Conservation (phyloP, 2,888 invertebrate species). For the Dryomyza anilis region DNA sequence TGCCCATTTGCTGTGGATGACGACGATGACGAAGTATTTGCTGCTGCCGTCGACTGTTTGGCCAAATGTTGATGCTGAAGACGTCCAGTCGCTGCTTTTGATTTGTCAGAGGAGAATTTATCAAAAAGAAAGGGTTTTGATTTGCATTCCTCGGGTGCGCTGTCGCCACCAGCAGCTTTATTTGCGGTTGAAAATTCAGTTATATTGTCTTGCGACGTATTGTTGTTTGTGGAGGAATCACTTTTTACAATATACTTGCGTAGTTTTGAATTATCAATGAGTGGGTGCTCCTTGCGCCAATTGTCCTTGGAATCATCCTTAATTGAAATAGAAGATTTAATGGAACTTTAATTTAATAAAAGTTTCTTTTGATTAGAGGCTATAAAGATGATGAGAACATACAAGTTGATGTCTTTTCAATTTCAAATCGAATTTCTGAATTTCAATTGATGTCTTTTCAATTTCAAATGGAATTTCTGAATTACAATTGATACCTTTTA, state of each 20-base stretch:
- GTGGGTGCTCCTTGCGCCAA: constrained; percentile 15
- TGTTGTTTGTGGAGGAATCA: constrained; percentile 26
- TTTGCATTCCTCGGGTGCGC: constrained; percentile 31
- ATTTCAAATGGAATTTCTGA: no score
- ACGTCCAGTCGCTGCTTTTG: constrained; percentile 17
- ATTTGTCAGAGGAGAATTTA: constrained; percentile 37
- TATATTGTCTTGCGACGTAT: not conserved
- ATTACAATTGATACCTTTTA: no score
- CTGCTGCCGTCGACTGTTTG: constrained; percentile 13
- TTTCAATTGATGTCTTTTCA: no score
- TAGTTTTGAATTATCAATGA: constrained; percentile 25
- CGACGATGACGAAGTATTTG: constrained; percentile 14
- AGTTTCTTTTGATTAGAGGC: not conserved
- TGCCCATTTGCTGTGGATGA: constrained; percentile 22
- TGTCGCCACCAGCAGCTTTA: no score
- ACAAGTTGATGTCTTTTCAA: no score
- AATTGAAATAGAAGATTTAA: constrained; percentile 5
- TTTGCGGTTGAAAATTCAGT: not conserved
- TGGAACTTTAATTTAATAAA: not conserved
- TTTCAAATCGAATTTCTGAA: no score
- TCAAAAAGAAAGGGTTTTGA: constrained; percentile 41
- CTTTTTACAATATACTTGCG: constrained; percentile 22
- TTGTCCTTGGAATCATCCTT: constrained; percentile 29
- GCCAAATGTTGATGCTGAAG: not conserved
- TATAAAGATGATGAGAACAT: no score